Base-by-base conservation (phyloP, 2,113 vertebrate species). In the Oryzias celebensis region DNA sequence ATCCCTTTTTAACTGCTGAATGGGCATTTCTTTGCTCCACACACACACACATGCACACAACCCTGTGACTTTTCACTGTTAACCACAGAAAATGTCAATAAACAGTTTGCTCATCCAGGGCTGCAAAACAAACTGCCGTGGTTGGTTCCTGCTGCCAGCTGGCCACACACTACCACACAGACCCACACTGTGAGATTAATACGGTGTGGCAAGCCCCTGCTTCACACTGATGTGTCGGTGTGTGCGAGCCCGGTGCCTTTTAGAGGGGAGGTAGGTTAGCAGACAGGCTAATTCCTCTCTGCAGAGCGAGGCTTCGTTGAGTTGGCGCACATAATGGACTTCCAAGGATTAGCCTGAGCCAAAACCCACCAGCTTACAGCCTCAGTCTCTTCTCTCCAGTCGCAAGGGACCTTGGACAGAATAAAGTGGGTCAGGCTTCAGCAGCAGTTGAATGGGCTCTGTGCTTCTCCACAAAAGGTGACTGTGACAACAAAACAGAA, bases 11-110 rank as follows among this genome's bases (percentile, higher is more conserved):
- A 82, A 77, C 56, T 89, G 81, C 86, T 91, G 88, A 88, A 76
- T 73, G 47, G 51, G 72, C 75, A 78, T 77, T 74, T 77, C 71
- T 75, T 50, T 53, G 58, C n/a, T 23, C 13, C 51, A 57, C 80
- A 57, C 62, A 58, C 45, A 63, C 62, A 63, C 65, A 44, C 65
- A 62, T 65, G 54, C 49, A 60, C 46, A 50, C 45, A 63, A 55
- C 71, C 60, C 81, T 56, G 57, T 48, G 80, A 85, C 80, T 83
- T 85, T 80, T 78, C 65, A 76, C 59, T 69, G 58, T 82, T 82
- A 87, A 85, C 85, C 82, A 82, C 80, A 87, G 73, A 89, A 82
- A 89, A 88, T 86, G 68, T 89, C 88, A 88, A 90, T 92, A 89
- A 90, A 86, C 83, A 87, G 81, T 88, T 85, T 90, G 69, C 75